These are phyloP conservation scores for Albula glossodonta DNA, from an alignment of 2,113 vertebrate genomes.

Conservation along the genomic window DNA sequence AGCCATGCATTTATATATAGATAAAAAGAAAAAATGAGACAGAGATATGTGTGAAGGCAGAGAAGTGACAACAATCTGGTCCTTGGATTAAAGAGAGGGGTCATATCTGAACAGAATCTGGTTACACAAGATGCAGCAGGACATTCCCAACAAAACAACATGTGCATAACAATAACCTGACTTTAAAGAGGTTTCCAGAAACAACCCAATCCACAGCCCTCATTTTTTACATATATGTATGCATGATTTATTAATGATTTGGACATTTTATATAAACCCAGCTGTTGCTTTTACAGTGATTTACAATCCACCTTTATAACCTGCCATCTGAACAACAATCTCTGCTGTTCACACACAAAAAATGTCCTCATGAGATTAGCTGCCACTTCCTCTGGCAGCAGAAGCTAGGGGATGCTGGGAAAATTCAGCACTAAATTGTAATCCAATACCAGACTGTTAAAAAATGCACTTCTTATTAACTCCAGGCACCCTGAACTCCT, in stretches of 20 bases:
- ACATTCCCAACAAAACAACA: background rate
- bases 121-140: background rate
- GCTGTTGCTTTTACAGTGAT: background rate
- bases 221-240: background rate
- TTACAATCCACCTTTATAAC: background rate
- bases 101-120: too few relatives aligned
- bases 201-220: background rate
- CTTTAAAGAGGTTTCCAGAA: background rate
- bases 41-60: too few relatives aligned
- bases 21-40: too few relatives aligned
- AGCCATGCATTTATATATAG: too few relatives aligned
- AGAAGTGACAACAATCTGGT: too few relatives aligned
- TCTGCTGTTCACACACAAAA: background rate
- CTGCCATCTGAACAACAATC: background rate
- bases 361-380: background rate
- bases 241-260: too few relatives aligned
- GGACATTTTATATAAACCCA: background rate
- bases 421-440: background rate
- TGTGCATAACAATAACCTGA: background rate
- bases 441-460: background rate
- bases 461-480: background rate
- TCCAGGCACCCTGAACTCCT: background rate
- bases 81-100: too few relatives aligned
- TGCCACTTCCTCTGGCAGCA: background rate
- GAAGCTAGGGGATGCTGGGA: background rate